These are phyloP conservation scores for Brachyptera putata DNA, from an alignment of 2,888 invertebrate species.

Conservation along the genomic window DNA sequence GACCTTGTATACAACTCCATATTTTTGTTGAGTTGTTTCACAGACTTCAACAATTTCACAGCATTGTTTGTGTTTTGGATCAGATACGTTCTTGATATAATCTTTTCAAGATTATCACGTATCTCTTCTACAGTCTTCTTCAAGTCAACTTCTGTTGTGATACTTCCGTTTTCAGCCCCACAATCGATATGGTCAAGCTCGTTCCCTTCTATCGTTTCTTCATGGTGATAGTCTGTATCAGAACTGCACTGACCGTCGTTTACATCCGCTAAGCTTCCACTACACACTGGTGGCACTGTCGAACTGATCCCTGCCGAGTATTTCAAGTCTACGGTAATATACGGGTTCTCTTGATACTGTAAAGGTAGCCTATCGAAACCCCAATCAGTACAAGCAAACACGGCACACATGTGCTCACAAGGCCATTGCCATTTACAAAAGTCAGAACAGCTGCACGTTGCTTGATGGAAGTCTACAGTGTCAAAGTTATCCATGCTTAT, in stretches of 20 bases:
- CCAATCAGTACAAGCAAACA: constrained; percentile 6
- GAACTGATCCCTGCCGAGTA: neutral
- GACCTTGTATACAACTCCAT: no score
- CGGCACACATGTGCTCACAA: constrained; percentile 20
- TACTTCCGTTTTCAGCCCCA: neutral
- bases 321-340: constrained; percentile 1
- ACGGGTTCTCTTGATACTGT: neutral
- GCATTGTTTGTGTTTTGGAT: no score
- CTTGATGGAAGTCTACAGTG: constrained; percentile 12
- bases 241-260: no score
- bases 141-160: neutral
- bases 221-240: no score
- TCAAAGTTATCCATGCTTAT: neutral
- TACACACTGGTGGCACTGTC: no score
- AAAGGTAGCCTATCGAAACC: neutral
- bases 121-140: neutral
- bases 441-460: constrained; percentile 1
- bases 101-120: neutral
- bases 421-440: constrained; percentile 3
- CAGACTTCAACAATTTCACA: no score
- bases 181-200: no score
- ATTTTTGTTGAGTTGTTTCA: no score
- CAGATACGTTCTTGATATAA: neutral
- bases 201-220: no score
- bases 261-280: no score